Evolutionary conservation across 2,888 invertebrate species (phyloP).

Genomic region (Polydesmus complanatus): DNA sequence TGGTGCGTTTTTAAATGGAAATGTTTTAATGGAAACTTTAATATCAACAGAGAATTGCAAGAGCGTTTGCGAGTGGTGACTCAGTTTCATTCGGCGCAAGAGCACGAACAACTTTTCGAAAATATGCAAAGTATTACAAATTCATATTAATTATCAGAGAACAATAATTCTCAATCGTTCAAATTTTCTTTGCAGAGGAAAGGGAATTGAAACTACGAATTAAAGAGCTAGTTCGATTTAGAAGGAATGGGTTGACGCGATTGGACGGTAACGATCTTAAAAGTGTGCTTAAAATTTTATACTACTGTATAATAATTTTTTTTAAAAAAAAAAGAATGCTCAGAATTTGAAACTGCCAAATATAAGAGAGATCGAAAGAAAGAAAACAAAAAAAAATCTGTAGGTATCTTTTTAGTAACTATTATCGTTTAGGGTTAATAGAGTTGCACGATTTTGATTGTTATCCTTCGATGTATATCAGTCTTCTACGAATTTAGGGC

Average conservation of each 20-base stretch:
- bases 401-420: slow-evolving; percentile 23
- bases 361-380: slow-evolving; percentile 43
- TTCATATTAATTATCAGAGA: too few species aligned
- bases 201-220: slow-evolving; percentile 68
- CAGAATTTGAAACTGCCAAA: slow-evolving; percentile 63
- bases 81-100: slow-evolving; percentile 73
- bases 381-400: slow-evolving; percentile 41
- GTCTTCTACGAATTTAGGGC: slow-evolving; percentile 58
- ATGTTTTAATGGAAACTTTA: slow-evolving; percentile 1
- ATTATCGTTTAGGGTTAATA: slow-evolving; percentile 14
- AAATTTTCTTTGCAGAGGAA: slow-evolving; percentile 49
- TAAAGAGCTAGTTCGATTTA: slow-evolving; percentile 61
- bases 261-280: slow-evolving; percentile 27
- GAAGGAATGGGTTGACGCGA: slow-evolving; percentile 65
- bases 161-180: too few species aligned
- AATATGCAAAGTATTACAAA: slow-evolving; percentile 37
- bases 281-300: slow-evolving; percentile 18
- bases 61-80: slow-evolving; percentile 73
- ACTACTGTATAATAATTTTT: neutral
- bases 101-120: slow-evolving; percentile 63
- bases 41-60: slow-evolving; percentile 42
- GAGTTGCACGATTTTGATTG: slow-evolving; percentile 10
- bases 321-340: slow-evolving; percentile 58
- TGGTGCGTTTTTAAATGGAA: neutral
- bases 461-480: slow-evolving; percentile 13